phyloP scores from a whole-genome alignment of 2,888 invertebrate species.

The Epirrhoe tristata region DNA sequence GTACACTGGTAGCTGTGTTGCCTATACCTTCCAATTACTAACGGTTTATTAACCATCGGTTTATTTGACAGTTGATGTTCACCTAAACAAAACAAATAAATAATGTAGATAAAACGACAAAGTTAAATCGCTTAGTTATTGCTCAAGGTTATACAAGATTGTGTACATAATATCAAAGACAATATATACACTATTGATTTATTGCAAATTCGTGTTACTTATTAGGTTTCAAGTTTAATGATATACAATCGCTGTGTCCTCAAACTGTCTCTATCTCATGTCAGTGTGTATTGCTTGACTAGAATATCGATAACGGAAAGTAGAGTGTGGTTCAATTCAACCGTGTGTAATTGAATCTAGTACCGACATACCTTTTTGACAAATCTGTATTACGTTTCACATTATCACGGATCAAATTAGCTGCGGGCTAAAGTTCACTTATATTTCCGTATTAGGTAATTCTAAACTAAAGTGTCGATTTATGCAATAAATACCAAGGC shows the following conservation, averaged over 20 bases:
- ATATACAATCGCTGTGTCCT: constrained; percentile 48
- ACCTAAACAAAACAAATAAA: neutral
- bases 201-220: constrained; percentile 1
- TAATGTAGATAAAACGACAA: no score
- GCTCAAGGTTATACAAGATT: no score
- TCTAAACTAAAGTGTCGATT: neutral
- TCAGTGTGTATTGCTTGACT: constrained; percentile 42
- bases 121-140: no score
- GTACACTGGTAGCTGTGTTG: neutral
- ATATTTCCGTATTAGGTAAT: neutral
- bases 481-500: no score
- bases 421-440: constrained; percentile 4
- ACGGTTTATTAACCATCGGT: neutral
- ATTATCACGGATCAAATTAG: neutral
- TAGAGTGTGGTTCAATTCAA: constrained; percentile 42
- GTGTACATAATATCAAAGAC: neutral
- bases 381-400: constrained; percentile 12
- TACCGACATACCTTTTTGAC: constrained; percentile 17
- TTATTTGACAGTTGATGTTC: neutral
- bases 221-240: constrained; percentile 27
- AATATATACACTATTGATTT: no score
- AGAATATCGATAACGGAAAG: constrained; percentile 48
- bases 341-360: constrained; percentile 46
- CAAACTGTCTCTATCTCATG: constrained; percentile 48
- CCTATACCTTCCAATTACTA: neutral